Evolutionary conservation across 2,888 invertebrate genomes (phyloP).

Genomic region (Nowickia ferox): DNA sequence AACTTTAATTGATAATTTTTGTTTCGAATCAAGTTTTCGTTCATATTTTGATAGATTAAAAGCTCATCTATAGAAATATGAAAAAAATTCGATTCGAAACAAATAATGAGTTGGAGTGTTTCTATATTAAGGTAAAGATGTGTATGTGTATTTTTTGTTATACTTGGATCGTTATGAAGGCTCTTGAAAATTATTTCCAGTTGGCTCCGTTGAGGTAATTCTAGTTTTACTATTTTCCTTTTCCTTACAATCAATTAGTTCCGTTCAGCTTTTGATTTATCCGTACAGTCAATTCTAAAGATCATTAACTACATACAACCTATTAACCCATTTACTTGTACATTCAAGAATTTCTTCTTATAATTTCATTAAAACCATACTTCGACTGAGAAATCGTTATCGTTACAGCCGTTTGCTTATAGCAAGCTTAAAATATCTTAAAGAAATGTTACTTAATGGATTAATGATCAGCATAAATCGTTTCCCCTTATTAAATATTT

Average conservation of each 20-base stretch:
- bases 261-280: constrained; percentile 35
- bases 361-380: constrained; percentile 52
- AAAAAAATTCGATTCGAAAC: no score
- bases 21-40: no score
- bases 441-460: constrained; percentile 34
- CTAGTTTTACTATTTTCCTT: neutral
- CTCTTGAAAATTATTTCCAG: no score
- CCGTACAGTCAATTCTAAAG: constrained; percentile 11
- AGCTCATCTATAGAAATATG: no score
- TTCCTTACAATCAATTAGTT: constrained; percentile 51
- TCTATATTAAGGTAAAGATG: no score
- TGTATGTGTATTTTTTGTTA: no score
- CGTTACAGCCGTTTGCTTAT: constrained; percentile 17
- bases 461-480: constrained; percentile 22
- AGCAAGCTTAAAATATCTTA: constrained; percentile 36
- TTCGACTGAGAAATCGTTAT: constrained; percentile 19
- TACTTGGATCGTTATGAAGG: no score
- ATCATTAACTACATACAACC: constrained; percentile 55
- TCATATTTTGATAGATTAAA: no score
- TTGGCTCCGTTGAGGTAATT: no score
- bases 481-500: neutral
- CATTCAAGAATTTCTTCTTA: neutral
- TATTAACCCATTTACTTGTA: constrained; percentile 57
- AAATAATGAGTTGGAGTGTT: no score
- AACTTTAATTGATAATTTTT: no score